phyloP scores from a whole-genome alignment of 2,113 vertebrate genomes.

The Meleagris gallopavo region DNA sequence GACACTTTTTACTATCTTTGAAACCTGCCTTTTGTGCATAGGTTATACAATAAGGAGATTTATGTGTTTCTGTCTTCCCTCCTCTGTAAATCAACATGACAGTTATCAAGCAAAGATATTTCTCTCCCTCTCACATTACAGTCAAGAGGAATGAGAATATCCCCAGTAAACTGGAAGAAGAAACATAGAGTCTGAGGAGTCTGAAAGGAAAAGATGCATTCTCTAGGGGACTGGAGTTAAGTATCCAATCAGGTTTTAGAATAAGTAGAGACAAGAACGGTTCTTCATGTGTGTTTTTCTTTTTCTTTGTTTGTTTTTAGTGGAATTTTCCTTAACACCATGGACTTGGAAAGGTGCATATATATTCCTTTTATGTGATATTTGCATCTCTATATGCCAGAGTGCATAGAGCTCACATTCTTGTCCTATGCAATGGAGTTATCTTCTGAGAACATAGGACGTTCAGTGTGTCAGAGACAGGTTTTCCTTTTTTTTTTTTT shows the following conservation, averaged over 20 bases:
- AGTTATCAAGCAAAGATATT: background rate
- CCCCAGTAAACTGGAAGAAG: background rate
- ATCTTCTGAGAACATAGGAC: background rate
- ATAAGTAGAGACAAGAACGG: background rate
- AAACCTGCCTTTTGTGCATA: background rate
- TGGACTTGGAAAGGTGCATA: background rate
- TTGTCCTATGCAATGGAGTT: background rate
- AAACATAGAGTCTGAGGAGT: background rate
- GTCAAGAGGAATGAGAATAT: background rate
- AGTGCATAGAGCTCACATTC: background rate
- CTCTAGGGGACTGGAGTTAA: background rate
- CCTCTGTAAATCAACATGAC: background rate
- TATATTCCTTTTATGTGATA: background rate
- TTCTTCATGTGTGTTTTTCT: background rate
- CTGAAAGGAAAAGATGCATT: background rate
- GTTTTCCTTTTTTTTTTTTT: background rate
- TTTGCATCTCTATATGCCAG: background rate
- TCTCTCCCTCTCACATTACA: background rate
- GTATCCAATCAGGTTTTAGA: background rate
- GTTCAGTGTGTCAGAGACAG: background rate
- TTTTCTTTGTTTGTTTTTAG: background rate
- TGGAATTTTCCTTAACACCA: background rate
- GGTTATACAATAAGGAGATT: background rate
- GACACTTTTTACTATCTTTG: background rate
- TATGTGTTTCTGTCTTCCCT: background rate